Evolutionary conservation across 2,113 vertebrate species (phyloP), one percentile per base, ranked within the genome.

Genomic region (Tinamus guttatus): DNA sequence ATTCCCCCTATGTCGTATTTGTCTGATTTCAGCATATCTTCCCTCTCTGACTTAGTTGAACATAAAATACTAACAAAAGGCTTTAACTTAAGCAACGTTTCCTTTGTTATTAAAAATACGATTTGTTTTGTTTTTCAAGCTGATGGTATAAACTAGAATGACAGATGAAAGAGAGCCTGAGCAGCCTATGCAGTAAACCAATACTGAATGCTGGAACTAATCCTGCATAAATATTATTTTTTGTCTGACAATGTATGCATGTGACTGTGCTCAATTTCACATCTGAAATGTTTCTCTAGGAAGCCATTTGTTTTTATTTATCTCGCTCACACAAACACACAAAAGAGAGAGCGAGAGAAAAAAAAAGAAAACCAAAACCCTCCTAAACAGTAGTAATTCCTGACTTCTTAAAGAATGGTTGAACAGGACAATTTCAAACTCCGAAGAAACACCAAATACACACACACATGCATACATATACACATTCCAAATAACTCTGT

Each of bases 121-220:
- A 20, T 59, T 85, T 76, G 7, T 49, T 90, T 85, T 85, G 36
- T 9, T 74, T 89, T 84, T 81, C 1, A 5, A 81, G 49, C 40
- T 75, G 8, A 34, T 78, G 22, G n/a, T 16, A 34, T 75, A 70
- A 91, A 75, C 51, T 81, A 34, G 36, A 45, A 81, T 71, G 47
- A 68, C 38, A 84, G 76, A 88, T 75, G 28, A 93, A 70, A 76
- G 45, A 20, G 59, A 85, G 32, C 74, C 85, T 62, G 83, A 30
- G 18, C 41, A 45, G 5, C 59, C 58, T 79, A 3, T 28, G 38
- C 64, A 58, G 18, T 11, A 32, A 93, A 77, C 4, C 13, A 71
- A 19, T 86, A 71, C 13, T 56, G n/a, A 34, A 64, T 16, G 36
- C 60, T 81, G 51, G 56, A 94, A 75, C 87, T 74, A 78, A 41